Percentiles rank a stretch among this genome's conserved stretches.
Evolutionary conservation across 2,113 vertebrate species (phyloP).

Genomic region (Pleuronectes platessa): DNA sequence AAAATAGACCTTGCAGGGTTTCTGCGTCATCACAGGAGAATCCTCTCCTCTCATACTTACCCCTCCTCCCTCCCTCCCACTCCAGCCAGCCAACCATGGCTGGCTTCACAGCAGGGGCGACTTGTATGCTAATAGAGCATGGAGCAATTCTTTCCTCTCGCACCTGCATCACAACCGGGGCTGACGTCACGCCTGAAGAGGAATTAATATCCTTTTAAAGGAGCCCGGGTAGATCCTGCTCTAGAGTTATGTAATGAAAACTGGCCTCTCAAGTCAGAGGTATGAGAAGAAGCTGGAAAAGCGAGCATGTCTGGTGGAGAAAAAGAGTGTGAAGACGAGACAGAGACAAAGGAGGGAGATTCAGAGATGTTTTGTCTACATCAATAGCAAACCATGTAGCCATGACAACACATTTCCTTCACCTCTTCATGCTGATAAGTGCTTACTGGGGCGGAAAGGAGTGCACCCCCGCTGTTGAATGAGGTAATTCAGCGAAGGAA

Average conservation of each 20-base stretch:
- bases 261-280: conserved; percentile 38
- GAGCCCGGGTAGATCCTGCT: conserved; percentile 46
- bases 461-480: conserved; percentile 6
- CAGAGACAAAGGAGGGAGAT: conserved; percentile 21
- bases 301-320: conserved; percentile 26
- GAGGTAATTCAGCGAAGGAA: conserved; percentile 3
- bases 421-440: conserved; percentile 53
- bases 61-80: conserved; percentile 19
- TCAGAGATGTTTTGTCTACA: conserved; percentile 28
- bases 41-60: conserved; percentile 51
- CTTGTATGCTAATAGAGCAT: conserved; percentile 57
- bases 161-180: conserved; percentile 47
- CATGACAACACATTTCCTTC: conserved; percentile 72
- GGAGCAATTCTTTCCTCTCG: conserved; percentile 48
- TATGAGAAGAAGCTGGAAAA: conserved; percentile 64
- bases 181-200: conserved; percentile 42
- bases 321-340: not conserved
- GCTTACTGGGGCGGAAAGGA: conserved; percentile 35
- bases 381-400: conserved; percentile 51
- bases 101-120: conserved; percentile 47
- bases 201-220: conserved; percentile 34
- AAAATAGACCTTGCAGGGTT: conserved; percentile 74
- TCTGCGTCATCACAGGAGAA: conserved; percentile 76
- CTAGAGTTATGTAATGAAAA: conserved; percentile 29
- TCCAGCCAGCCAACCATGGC: conserved; percentile 22